These are phyloP conservation scores for Palythoa heliodiscus DNA, from an alignment of 92 coral and sea anemone genomes.

Conservation along the genomic window DNA sequence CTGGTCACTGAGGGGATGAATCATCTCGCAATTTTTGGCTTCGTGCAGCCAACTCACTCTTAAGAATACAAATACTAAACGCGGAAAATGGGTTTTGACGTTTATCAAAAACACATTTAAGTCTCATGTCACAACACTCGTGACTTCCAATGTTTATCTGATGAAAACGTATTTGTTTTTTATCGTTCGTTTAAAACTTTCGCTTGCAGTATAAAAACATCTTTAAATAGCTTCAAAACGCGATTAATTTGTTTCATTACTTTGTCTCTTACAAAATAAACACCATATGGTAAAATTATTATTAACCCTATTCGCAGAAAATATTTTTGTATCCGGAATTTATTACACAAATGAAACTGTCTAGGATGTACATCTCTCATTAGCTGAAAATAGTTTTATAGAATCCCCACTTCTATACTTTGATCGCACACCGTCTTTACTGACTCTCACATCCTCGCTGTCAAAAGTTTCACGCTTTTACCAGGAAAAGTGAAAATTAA, in stretches of 20 bases:
- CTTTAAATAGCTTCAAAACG: neutral
- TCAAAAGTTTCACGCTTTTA: too few relatives aligned
- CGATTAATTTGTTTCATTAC: neutral
- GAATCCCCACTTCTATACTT: neutral
- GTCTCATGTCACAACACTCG: neutral
- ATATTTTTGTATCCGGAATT: neutral
- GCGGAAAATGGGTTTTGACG: neutral
- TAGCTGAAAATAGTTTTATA: neutral
- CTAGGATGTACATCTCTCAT: neutral
- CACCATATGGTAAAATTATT: neutral
- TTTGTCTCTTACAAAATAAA: neutral
- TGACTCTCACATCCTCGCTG: neutral
- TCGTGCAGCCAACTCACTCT: neutral
- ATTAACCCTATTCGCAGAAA: neutral
- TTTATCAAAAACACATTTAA: slow-evolving; percentile 5
- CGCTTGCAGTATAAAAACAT: neutral
- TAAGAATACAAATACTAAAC: neutral
- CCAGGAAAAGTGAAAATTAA: too few relatives aligned
- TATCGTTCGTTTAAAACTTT: neutral
- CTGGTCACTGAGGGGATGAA: neutral
- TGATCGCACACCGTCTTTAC: neutral
- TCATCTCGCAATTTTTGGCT: too few relatives aligned
- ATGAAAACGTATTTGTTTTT: slow-evolving; percentile 4
- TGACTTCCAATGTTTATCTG: slow-evolving; percentile 26
- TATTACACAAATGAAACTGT: neutral